Conservation (phyloP, 2,797 vertebrate species). For the Rhabdomys pumilio region DNA sequence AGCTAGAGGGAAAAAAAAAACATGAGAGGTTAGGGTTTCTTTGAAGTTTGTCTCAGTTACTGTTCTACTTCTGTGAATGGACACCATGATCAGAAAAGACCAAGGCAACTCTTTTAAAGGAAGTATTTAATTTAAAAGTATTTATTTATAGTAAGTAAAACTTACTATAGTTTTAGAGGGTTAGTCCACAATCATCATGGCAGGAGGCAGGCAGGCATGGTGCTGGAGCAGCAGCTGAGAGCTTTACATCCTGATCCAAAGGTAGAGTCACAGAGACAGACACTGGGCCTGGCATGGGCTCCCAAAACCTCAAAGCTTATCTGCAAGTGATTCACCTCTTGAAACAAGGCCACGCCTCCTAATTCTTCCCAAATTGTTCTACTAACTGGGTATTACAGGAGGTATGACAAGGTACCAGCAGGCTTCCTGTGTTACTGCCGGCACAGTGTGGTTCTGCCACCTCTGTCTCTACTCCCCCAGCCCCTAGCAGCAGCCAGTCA, state of each 20-base stretch:
- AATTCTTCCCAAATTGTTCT: not conserved
- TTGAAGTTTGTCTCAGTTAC: not conserved
- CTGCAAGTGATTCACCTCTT: not conserved
- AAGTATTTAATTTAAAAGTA: too few relatives aligned
- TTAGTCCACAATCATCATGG: not conserved
- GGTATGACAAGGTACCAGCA: too few relatives aligned
- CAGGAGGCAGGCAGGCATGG: not conserved
- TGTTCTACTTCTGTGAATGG: not conserved
- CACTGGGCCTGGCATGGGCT: not conserved
- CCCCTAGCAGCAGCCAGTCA: too few relatives aligned
- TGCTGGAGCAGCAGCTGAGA: not conserved
- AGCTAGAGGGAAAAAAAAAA: constrained; percentile 20
- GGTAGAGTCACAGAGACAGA: not conserved
- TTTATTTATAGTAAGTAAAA: too few relatives aligned
- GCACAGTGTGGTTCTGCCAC: too few relatives aligned
- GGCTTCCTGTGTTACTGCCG: too few relatives aligned
- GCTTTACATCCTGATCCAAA: not conserved
- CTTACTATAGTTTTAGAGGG: not conserved
- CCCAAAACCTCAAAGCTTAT: not conserved
- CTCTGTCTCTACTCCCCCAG: too few relatives aligned
- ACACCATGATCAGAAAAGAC: not conserved
- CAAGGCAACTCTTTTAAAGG: not conserved
- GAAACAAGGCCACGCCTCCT: not conserved
- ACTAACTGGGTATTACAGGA: not conserved
- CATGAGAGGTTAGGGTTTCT: not conserved